Evolutionary conservation across 2,113 vertebrate genomes (phyloP), one percentile per base, ranked within the genome.

Genomic region (Aphyosemion australe): DNA sequence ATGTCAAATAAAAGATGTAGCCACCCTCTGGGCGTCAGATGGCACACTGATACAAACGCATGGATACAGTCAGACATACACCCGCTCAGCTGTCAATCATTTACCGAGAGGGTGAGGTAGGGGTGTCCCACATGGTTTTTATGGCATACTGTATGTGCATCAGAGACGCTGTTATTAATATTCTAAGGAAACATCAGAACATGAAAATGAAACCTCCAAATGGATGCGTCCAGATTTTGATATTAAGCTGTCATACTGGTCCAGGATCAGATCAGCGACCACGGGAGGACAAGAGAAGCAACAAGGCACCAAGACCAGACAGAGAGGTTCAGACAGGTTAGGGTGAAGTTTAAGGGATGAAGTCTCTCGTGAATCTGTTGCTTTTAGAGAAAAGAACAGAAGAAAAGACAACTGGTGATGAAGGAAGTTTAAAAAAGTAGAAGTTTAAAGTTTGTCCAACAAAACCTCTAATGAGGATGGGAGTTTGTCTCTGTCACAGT

Each of bases 81-180:
- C 45, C 6, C 12, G 16, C 77, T 81, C 52, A 60, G 65, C 75
- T 82, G 85, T 82, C 87, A 86, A 39, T 89, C 85, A 87, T 60
- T 65, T 10, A 8, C 34, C 41, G 41, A 20, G n/a, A 32, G 20
- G 65, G 55, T 41, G 69, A 46, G 46, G 69, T 58, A 62, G 50
- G 11, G 49, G 56, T 59, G 39, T 76, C 63, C 65, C 26, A 8
- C 52, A 50, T 70, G 64, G 18, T 53, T 74, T 73, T 76, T 71
- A 67, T 77, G 67, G 60, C 70, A 70, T 70, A 53, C 46, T 55
- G 52, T 51, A 53, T 2, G 0, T 21, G 49, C 34, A 31, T 34
- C 42, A 9, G 51, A 74, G 20, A 57, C 61, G 12, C 48, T 78
- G 26, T 26, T 37, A 37, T 37, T 37, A 5, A 37, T 37, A 8